These are phyloP conservation scores for Tachina grossa DNA, from an alignment of 2,888 invertebrate species.

Conservation along the genomic window DNA sequence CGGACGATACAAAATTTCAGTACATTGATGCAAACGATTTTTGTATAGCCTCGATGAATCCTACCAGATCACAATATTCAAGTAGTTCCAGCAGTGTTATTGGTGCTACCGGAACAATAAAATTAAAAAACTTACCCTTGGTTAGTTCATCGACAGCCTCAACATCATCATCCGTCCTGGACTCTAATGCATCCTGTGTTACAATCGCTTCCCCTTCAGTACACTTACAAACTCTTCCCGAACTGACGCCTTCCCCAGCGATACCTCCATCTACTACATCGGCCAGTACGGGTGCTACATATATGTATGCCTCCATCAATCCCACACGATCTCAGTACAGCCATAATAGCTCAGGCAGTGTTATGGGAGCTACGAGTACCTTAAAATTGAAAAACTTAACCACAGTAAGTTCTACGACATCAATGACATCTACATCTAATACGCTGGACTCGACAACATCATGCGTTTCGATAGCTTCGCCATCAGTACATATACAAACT, in stretches of 20 bases:
- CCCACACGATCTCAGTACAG: slow-evolving; percentile 62
- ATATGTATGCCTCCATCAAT: slow-evolving; percentile 72
- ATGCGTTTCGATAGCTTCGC: slow-evolving; percentile 53
- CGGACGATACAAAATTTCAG: slow-evolving; percentile 74
- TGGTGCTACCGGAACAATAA: slow-evolving; percentile 68
- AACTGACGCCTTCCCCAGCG: slow-evolving; percentile 46
- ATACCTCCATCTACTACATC: slow-evolving; percentile 49
- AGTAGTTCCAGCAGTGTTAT: slow-evolving; percentile 68
- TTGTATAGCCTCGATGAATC: slow-evolving; percentile 76
- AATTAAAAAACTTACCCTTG: slow-evolving; percentile 78
- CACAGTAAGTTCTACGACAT: slow-evolving; percentile 74
- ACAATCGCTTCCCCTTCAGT: slow-evolving; percentile 58
- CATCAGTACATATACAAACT: slow-evolving; percentile 54
- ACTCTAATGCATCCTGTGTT: slow-evolving; percentile 57
- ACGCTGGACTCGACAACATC: slow-evolving; percentile 55
- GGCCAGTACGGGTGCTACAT: slow-evolving; percentile 46
- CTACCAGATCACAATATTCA: slow-evolving; percentile 67
- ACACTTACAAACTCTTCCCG: slow-evolving; percentile 55
- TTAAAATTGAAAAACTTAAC: slow-evolving; percentile 77
- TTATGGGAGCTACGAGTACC: slow-evolving; percentile 59
- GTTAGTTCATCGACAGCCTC: slow-evolving; percentile 75
- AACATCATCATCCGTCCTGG: slow-evolving; percentile 72
- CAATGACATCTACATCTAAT: slow-evolving; percentile 74
- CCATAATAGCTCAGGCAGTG: slow-evolving; percentile 57
- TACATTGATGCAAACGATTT: slow-evolving; percentile 79